Percentiles rank a stretch among this genome's conserved stretches.
These are phyloP conservation scores for Rhodeus uyekii DNA, from an alignment of 2,797 vertebrate species.

Conservation along the genomic window DNA sequence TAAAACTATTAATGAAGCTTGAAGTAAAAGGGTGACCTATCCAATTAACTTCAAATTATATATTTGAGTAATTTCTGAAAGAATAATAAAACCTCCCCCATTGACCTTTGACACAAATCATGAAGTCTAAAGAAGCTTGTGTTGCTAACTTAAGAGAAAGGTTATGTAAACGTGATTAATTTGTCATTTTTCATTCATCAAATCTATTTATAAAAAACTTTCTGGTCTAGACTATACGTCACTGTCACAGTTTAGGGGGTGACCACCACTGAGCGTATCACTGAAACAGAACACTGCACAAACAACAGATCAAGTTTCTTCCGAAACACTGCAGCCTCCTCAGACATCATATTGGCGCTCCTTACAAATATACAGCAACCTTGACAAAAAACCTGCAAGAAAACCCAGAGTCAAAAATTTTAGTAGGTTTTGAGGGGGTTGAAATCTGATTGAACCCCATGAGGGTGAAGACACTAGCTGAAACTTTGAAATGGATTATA, in stretches of 20 bases:
- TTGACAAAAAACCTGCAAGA: slow-evolving; percentile 13
- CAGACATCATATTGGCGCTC: neutral
- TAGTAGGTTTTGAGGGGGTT: slow-evolving; percentile 8
- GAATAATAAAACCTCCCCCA: neutral
- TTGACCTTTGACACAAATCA: neutral
- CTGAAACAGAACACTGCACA: neutral
- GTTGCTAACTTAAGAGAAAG: neutral
- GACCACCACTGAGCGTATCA: neutral
- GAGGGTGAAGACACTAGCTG: slow-evolving; percentile 11
- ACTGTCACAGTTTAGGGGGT: neutral
- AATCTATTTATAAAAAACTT: neutral
- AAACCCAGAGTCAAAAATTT: slow-evolving; percentile 5
- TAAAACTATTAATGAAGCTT: neutral
- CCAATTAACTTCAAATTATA: neutral
- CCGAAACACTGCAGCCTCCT: neutral
- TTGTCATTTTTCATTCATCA: neutral
- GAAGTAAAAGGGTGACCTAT: neutral
- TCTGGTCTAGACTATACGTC: neutral
- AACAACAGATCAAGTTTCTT: neutral
- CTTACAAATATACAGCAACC: slow-evolving; percentile 2
- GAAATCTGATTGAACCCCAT: slow-evolving; percentile 6
- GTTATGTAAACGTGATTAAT: slow-evolving; percentile 7
- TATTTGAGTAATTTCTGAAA: neutral
- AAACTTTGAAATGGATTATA: slow-evolving; percentile 29
- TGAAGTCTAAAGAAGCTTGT: neutral